These are phyloP conservation scores for Alaudala cheleensis DNA, from an alignment of 2,113 vertebrate genomes.

Conservation along the genomic window DNA sequence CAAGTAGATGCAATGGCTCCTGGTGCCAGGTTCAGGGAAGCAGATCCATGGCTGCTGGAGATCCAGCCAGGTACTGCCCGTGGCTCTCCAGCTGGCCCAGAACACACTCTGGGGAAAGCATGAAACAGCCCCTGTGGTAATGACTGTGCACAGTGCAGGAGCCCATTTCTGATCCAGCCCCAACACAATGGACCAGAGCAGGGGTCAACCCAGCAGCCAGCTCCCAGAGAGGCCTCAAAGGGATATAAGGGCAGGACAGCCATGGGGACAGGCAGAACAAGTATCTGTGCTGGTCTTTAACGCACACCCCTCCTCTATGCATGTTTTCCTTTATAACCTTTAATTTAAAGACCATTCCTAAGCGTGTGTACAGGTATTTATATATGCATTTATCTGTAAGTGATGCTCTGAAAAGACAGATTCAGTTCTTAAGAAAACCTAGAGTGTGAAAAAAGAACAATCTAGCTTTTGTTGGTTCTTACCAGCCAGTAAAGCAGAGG, in stretches of 20 bases:
- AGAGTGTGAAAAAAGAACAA: neutral
- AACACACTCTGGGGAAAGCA: neutral
- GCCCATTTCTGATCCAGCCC: neutral
- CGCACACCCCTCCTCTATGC: neutral
- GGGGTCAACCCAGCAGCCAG: neutral
- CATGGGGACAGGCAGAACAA: neutral
- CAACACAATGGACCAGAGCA: neutral
- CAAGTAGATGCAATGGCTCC: neutral
- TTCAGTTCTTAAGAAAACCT: neutral
- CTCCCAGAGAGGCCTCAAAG: neutral
- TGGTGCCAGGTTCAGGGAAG: neutral
- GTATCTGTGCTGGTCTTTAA: neutral
- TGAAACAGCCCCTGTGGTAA: rapidly evolving
- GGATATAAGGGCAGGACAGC: neutral
- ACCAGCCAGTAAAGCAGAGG: neutral
- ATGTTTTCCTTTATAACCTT: neutral
- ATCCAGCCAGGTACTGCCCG: neutral
- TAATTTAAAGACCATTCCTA: neutral
- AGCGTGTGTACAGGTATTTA: neutral
- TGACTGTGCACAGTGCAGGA: neutral
- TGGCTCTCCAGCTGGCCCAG: neutral
- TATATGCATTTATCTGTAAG: neutral
- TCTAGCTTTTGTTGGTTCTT: neutral
- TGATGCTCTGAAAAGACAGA: neutral
- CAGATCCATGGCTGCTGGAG: neutral